phyloP scores from a whole-genome alignment of 2,797 vertebrate species.

The Oceanodroma leucorhoa region DNA sequence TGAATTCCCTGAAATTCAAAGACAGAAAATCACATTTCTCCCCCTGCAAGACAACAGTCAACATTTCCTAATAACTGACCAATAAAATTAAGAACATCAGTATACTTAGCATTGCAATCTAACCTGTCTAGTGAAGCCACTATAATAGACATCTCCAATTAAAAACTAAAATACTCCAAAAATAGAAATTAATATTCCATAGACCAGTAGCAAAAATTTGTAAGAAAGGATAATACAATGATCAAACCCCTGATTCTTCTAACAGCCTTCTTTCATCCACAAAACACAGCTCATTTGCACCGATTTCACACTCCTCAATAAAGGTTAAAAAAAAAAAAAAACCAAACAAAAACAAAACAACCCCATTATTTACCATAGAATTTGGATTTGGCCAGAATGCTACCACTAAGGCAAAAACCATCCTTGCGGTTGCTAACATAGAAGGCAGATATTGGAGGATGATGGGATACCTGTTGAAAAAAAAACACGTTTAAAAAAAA shows the following conservation, averaged over 20 bases:
- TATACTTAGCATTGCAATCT: background rate
- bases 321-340: background rate
- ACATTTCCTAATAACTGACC: background rate
- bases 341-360: background rate
- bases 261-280: background rate
- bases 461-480: slow-evolving; percentile 90
- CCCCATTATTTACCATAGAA: slow-evolving; percentile 87
- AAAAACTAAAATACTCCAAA: background rate
- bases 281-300: background rate
- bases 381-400: slow-evolving; percentile 98
- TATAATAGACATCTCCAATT: background rate
- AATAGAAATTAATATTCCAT: background rate
- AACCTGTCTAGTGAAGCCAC: background rate
- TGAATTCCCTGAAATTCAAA: slow-evolving; percentile 88
- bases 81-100: background rate
- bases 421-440: slow-evolving; percentile 98
- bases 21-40: background rate
- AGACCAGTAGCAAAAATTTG: background rate
- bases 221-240: background rate
- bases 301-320: background rate
- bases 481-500: background rate
- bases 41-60: background rate
- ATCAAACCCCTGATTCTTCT: background rate
- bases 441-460: slow-evolving; percentile 96
- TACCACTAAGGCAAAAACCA: slow-evolving; percentile 97